Percentiles rank a stretch among this genome's conserved stretches.
Conservation (phyloP, 2,888 invertebrate species). For the Notodonta ziczac region DNA sequence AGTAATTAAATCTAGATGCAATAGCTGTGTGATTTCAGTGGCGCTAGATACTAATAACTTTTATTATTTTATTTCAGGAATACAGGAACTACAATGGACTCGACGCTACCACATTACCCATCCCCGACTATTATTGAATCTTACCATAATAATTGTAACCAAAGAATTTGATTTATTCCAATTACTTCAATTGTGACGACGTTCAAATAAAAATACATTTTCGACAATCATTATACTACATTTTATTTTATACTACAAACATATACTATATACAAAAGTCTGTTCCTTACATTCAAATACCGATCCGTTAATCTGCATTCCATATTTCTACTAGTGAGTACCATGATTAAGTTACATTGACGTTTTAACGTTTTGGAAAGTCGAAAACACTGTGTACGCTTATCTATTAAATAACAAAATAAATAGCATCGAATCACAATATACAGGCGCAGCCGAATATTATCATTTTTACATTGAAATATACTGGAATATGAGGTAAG, state of each 20-base stretch:
- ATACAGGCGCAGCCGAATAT: conserved; percentile 54
- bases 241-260: conserved; percentile 74
- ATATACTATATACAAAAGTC: conserved; percentile 74
- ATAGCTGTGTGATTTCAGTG: too few relatives aligned
- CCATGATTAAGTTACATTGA: conserved; percentile 24
- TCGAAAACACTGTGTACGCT: conserved; percentile 49
- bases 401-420: conserved; percentile 72
- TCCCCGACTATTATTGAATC: conserved; percentile 33
- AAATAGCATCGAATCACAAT: conserved; percentile 72
- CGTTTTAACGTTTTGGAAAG: conserved; percentile 40
- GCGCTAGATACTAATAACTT: too few relatives aligned
- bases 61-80: conserved; percentile 47
- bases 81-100: conserved; percentile 52
- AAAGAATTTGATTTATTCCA: too few relatives aligned
- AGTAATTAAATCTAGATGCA: too few relatives aligned
- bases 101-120: conserved; percentile 39
- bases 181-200: conserved; percentile 5
- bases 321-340: conserved; percentile 36
- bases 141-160: too few relatives aligned
- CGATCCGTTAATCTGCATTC: conserved; percentile 48
- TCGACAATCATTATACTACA: conserved; percentile 79
- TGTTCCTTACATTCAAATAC: conserved; percentile 55
- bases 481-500: conserved; percentile 31
- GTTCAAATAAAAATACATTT: conserved; percentile 57
- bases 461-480: conserved; percentile 17